These are phyloP conservation scores for Ceratina calcarata DNA, from an alignment of 1,140 invertebrate genomes.

Conservation along the genomic window DNA sequence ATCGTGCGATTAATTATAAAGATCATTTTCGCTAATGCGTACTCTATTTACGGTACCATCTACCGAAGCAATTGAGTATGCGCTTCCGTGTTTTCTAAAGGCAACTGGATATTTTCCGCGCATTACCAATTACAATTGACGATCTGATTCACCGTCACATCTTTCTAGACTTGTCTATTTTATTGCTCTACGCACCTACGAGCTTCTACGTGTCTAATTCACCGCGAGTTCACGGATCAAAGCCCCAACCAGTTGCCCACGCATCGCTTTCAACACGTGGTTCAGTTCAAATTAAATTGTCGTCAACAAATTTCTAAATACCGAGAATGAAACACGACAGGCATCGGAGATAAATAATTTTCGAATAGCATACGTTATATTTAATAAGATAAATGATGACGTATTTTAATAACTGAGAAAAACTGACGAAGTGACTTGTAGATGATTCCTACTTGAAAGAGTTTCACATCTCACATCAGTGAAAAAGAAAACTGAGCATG, in stretches of 20 bases:
- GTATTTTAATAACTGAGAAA: background rate
- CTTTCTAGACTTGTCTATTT: conserved; percentile 7
- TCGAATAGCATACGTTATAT: too few species aligned
- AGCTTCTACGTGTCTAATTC: conserved; percentile 14
- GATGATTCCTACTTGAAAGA: too few species aligned
- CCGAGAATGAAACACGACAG: background rate
- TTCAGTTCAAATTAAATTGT: background rate
- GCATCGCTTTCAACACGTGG: conserved; percentile 17
- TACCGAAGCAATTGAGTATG: conserved; percentile 20
- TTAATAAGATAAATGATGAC: background rate
- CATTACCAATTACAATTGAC: background rate
- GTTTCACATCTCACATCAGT: background rate
- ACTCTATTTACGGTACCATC: conserved; percentile 44
- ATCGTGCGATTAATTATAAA: background rate
- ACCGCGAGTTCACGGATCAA: conserved; percentile 28
- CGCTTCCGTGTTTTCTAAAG: conserved; percentile 6
- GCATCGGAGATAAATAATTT: background rate
- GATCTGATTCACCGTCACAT: background rate
- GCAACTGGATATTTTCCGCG: too few species aligned
- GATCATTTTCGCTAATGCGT: background rate
- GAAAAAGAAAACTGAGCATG: background rate
- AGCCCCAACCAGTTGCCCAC: conserved; percentile 21
- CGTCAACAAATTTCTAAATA: background rate
- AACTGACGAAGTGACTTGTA: background rate
- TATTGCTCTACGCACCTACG: background rate